These are phyloP conservation scores for Acanthosepion lycidas DNA, from an alignment of 2,888 invertebrate genomes.

Conservation along the genomic window DNA sequence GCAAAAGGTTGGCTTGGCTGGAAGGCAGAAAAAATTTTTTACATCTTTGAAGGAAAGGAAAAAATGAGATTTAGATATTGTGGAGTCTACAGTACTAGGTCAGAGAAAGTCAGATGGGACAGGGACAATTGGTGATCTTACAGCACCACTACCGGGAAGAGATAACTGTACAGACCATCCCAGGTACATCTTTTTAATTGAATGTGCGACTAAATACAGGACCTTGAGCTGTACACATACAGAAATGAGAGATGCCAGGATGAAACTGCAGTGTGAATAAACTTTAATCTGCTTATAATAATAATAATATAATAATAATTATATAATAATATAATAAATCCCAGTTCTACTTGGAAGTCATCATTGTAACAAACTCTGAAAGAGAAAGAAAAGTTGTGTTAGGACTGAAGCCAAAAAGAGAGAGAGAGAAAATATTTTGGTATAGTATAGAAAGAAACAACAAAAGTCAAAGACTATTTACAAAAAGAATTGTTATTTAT, in stretches of 20 bases:
- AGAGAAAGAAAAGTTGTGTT: slow-evolving; percentile 50
- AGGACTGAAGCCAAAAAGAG: not conserved
- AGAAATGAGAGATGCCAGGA: slow-evolving; percentile 49
- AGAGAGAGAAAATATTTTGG: not conserved
- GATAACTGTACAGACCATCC: slow-evolving; percentile 48
- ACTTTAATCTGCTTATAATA: slow-evolving; percentile 47
- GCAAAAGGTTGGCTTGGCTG: slow-evolving; percentile 37
- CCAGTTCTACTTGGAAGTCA: slow-evolving; percentile 65
- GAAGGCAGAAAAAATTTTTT: slow-evolving; percentile 46
- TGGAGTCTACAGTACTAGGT: slow-evolving; percentile 48
- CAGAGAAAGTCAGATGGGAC: slow-evolving; percentile 47
- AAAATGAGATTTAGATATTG: slow-evolving; percentile 40
- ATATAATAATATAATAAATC: slow-evolving; percentile 42
- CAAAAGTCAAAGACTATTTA: not conserved
- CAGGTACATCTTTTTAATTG: slow-evolving; percentile 47
- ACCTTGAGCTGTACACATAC: slow-evolving; percentile 49
- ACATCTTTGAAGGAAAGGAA: slow-evolving; percentile 48
- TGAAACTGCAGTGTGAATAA: slow-evolving; percentile 49
- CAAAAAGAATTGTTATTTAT: slow-evolving; percentile 47
- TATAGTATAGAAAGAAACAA: not conserved
- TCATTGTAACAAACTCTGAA: slow-evolving; percentile 69
- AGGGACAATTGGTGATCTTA: slow-evolving; percentile 47
- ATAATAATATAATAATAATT: slow-evolving; percentile 42
- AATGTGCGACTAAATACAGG: slow-evolving; percentile 49
- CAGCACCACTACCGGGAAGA: slow-evolving; percentile 48